Evolutionary conservation across 1,140 invertebrate species (phyloP), one percentile per base, ranked within the genome.

Genomic region (Caenorhabditis remanei): DNA sequence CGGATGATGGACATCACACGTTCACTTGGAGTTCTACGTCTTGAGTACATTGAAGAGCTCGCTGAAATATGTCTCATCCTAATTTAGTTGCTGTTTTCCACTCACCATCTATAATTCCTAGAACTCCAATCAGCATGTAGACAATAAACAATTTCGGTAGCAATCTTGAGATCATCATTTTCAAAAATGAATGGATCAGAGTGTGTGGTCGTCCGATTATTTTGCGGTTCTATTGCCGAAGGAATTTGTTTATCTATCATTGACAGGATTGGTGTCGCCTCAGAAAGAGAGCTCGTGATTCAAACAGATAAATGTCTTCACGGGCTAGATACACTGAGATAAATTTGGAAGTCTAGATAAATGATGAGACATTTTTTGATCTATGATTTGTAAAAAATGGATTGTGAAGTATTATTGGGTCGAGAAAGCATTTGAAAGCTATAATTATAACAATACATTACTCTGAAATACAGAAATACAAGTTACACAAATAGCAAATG

Each of bases 201-300:
- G 71, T 79, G 71, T 79, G 46, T 50, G 71, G 71, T 53, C 19
- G 43, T 14, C 41, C 67, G 71, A 79, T 79, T 79, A 79, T 79
- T 79, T 50, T 79, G 43, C 71, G 71, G 71, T 79, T 79, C 71
- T 50, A 50, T 24, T 79, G 71, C 71, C 71, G 43, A 79, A 24
- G 19, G 14, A 79, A 79, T 24, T 53, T 79, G 71, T 79, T 79
- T 79, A 79, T 79, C 71, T 79, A 79, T 79, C 71, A 79, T 79
- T 79, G 71, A 79, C 71, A 79, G 71, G 71, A 79, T 79, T 43
- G 43, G 71, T n/a, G 71, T 79, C 71, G 71, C 71, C 46, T 79
- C 46, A 48, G 46, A 71, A 32, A 50, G 46, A 63, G 61, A 50
- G 71, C 71, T 79, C 71, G 71, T 79, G 71, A 79, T 79, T 79